These are phyloP conservation scores for Riparia riparia DNA, from an alignment of 2,113 vertebrate genomes.

Conservation along the genomic window DNA sequence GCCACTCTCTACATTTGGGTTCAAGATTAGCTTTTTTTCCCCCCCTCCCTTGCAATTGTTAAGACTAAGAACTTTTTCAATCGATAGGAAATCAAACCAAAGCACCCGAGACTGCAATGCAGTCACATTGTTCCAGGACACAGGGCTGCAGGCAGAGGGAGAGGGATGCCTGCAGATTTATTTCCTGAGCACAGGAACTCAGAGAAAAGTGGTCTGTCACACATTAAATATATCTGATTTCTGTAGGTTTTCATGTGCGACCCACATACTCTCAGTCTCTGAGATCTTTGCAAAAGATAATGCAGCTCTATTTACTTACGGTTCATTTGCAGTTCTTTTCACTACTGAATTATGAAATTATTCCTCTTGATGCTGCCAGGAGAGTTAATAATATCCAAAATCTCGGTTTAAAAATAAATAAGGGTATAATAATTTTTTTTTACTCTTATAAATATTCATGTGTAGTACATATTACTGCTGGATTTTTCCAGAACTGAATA, in stretches of 20 bases:
- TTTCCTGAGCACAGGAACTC: neutral
- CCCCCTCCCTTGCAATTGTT: neutral
- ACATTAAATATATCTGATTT: neutral
- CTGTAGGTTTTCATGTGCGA: neutral
- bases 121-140: neutral
- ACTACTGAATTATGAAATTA: conserved; percentile 23
- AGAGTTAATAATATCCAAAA: conserved; percentile 18
- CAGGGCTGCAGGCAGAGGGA: neutral
- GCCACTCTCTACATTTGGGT: neutral
- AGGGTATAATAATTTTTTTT: neutral
- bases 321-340: conserved; percentile 20
- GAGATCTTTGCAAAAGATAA: neutral
- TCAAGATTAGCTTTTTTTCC: neutral
- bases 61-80: neutral
- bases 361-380: neutral
- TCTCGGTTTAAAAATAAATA: conserved; percentile 49
- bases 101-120: neutral
- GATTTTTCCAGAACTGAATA: conserved; percentile 1
- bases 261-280: neutral
- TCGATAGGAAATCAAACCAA: neutral
- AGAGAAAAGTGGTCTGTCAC: neutral
- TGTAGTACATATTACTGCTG: neutral
- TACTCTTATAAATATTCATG: conserved; percentile 27
- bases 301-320: neutral
- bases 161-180: neutral